Conservation (phyloP, 2,888 invertebrate species). For the Chrysolina americana region DNA sequence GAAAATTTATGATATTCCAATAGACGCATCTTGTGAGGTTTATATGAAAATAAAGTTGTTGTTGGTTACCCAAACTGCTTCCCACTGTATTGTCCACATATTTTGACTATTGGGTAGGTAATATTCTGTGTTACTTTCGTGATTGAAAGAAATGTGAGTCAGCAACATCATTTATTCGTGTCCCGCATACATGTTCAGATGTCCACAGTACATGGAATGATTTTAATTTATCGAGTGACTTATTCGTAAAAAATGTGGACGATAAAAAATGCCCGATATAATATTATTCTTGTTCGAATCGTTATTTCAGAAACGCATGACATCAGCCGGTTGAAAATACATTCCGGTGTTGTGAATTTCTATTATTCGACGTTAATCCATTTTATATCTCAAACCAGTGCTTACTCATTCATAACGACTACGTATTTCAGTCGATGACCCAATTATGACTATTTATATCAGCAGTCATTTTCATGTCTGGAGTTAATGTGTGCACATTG, state of each 20-base stretch:
- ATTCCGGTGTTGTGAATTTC: conserved; percentile 2
- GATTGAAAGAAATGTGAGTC: no score
- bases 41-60: no score
- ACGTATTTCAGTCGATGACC: conserved; percentile 34
- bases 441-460: conserved; percentile 36
- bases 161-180: background rate
- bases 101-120: no score
- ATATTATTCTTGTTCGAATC: background rate
- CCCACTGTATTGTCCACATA: no score
- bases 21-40: no score
- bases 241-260: background rate
- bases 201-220: background rate
- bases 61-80: no score
- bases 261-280: background rate
- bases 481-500: no score
- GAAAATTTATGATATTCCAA: background rate
- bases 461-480: conserved; percentile 13
- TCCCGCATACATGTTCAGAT: background rate
- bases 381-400: background rate
- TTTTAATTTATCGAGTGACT: background rate
- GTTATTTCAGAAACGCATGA: conserved; percentile 21
- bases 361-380: conserved; percentile 3
- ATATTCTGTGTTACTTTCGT: no score
- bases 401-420: conserved; percentile 27
- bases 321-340: conserved; percentile 13